These are phyloP conservation scores for Herpetotheres cachinnans DNA, from an alignment of 2,113 vertebrate genomes.

Conservation along the genomic window DNA sequence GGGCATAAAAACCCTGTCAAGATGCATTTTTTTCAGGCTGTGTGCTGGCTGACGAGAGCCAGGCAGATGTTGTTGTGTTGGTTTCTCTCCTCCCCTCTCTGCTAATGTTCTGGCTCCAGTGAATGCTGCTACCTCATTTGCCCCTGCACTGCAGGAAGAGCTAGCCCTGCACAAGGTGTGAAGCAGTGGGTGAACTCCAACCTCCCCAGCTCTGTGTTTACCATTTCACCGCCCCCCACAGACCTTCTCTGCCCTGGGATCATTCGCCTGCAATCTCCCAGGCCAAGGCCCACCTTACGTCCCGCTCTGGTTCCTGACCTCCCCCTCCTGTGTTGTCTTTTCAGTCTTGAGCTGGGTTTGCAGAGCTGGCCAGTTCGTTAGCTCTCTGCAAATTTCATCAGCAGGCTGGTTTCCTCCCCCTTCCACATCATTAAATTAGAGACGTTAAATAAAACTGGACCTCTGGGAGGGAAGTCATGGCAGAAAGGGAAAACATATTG, in stretches of 20 bases:
- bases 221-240: not conserved
- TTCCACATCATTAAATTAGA: not conserved
- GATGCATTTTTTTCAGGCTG: not conserved
- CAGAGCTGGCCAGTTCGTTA: not conserved
- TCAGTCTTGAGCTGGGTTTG: not conserved
- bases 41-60: not conserved
- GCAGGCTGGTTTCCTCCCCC: not conserved
- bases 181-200: not conserved
- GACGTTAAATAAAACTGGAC: not conserved
- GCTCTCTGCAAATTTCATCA: not conserved
- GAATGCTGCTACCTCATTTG: not conserved
- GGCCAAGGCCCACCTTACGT: not conserved
- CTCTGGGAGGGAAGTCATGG: not conserved
- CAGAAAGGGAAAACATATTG: not conserved
- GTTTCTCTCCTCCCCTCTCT: not conserved
- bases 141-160: not conserved
- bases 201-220: not conserved
- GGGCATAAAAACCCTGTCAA: not conserved
- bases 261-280: not conserved
- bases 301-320: not conserved
- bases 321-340: not conserved
- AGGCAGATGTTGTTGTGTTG: not conserved
- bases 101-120: not conserved
- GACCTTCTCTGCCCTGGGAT: not conserved
- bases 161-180: not conserved